phyloP scores from a whole-genome alignment of 2,797 vertebrate genomes.

The Fratercula arctica region DNA sequence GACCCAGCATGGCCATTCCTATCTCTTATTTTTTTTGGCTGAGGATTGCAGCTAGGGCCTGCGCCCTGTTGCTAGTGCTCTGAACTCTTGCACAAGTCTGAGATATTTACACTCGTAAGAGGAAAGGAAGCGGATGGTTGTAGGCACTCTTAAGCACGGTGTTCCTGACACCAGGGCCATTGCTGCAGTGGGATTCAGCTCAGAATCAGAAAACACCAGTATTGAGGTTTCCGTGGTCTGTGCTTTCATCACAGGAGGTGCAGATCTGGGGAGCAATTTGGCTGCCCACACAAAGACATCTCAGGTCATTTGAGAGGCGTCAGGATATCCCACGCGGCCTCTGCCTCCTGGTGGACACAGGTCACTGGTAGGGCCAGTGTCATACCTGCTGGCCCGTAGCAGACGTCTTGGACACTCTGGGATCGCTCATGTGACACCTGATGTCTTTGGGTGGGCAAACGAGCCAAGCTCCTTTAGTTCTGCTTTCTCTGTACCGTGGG shows the following conservation, averaged over 20 bases:
- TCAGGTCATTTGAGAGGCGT: not conserved
- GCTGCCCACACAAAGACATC: not conserved
- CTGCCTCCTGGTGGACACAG: not conserved
- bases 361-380: rapidly evolving
- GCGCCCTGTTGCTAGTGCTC: not conserved
- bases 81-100: not conserved
- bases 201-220: not conserved
- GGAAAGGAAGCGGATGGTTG: rapidly evolving
- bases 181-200: not conserved
- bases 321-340: rapidly evolving
- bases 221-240: not conserved
- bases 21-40: not conserved
- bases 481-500: not conserved
- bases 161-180: not conserved
- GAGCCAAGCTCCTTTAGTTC: not conserved
- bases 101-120: rapidly evolving
- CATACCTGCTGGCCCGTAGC: not conserved
- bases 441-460: not conserved
- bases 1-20: not conserved
- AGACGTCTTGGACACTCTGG: not conserved
- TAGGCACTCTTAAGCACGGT: rapidly evolving
- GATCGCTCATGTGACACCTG: not conserved
- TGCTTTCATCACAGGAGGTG: not conserved
- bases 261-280: not conserved
- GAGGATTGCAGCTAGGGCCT: not conserved